These are phyloP conservation scores for Drosophila fungiperda DNA, from an alignment of 2,888 invertebrate genomes.

Conservation along the genomic window DNA sequence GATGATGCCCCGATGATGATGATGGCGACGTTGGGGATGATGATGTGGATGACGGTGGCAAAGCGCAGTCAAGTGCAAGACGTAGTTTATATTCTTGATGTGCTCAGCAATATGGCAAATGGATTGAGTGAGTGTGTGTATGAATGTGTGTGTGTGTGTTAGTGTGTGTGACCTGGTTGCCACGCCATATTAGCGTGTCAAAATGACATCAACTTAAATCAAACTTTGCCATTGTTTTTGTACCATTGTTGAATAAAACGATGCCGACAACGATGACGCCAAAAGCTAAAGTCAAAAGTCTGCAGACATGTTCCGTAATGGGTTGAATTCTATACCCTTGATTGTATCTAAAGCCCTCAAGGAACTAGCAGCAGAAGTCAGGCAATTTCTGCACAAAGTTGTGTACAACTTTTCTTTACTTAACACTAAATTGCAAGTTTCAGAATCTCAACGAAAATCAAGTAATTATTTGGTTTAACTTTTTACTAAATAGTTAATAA, in stretches of 20 bases:
- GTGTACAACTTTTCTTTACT: constrained; percentile 22
- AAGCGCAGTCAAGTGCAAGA: constrained; percentile 66
- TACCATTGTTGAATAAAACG: constrained; percentile 54
- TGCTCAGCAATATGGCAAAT: constrained; percentile 61
- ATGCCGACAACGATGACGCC: constrained; percentile 49
- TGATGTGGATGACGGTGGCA: constrained; percentile 28
- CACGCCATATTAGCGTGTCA: constrained; percentile 70
- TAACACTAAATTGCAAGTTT: constrained; percentile 14
- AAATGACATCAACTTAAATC: constrained; percentile 73
- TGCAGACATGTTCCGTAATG: constrained; percentile 5
- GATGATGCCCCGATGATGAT: constrained; percentile 1
- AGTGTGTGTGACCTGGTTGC: constrained; percentile 53
- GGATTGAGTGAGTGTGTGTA: constrained; percentile 20
- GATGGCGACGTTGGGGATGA: constrained; percentile 1
- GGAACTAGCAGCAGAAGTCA: constrained; percentile 12
- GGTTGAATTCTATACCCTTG: constrained; percentile 19
- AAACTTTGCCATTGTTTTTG: constrained; percentile 65
- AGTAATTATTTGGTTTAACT: background rate
- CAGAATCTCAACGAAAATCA: constrained; percentile 2
- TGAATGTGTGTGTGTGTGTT: background rate
- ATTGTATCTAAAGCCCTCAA: constrained; percentile 17
- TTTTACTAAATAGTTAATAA: background rate
- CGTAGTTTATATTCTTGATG: constrained; percentile 23
- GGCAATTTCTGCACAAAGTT: constrained; percentile 15
- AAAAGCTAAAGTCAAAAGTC: constrained; percentile 48